Conservation (phyloP, 2,888 invertebrate species). For the Thalpophila matura region DNA sequence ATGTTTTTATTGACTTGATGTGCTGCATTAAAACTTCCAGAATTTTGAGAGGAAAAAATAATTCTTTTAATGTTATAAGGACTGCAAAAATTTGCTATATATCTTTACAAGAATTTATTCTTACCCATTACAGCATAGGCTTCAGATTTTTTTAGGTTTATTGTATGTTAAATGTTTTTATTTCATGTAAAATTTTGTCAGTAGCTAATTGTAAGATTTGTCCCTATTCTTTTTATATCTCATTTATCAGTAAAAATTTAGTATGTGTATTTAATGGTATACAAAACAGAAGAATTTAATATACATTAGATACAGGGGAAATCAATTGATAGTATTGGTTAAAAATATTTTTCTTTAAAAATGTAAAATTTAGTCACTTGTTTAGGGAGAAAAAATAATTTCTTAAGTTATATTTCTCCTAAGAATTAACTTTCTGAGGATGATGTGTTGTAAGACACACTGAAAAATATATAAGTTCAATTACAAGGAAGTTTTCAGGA, state of each 20-base stretch:
- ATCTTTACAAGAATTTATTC: slow-evolving; percentile 80
- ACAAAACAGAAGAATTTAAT: slow-evolving; percentile 66
- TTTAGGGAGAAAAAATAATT: slow-evolving; percentile 70
- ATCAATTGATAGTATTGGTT: slow-evolving; percentile 69
- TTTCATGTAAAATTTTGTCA: slow-evolving; percentile 69
- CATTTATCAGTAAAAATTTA: slow-evolving; percentile 63
- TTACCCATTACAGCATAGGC: slow-evolving; percentile 73
- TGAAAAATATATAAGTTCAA: slow-evolving; percentile 56
- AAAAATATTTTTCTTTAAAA: slow-evolving; percentile 61
- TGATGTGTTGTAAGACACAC: slow-evolving; percentile 63
- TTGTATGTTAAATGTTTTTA: slow-evolving; percentile 69
- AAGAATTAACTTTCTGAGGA: slow-evolving; percentile 75
- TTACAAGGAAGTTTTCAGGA: slow-evolving; percentile 32
- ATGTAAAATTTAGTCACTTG: slow-evolving; percentile 64
- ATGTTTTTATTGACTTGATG: slow-evolving; percentile 72
- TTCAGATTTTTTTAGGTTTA: slow-evolving; percentile 70
- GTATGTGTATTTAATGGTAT: slow-evolving; percentile 61
- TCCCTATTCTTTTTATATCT: slow-evolving; percentile 60
- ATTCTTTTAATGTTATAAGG: slow-evolving; percentile 80
- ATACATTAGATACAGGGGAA: slow-evolving; percentile 71
- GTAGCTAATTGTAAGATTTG: slow-evolving; percentile 65
- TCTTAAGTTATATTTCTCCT: slow-evolving; percentile 77
- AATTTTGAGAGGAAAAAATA: slow-evolving; percentile 73
- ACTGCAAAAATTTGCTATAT: slow-evolving; percentile 86
- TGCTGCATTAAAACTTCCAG: slow-evolving; percentile 79